These are phyloP conservation scores for Pedionomus torquatus DNA, from an alignment of 2,113 vertebrate species.

Conservation along the genomic window DNA sequence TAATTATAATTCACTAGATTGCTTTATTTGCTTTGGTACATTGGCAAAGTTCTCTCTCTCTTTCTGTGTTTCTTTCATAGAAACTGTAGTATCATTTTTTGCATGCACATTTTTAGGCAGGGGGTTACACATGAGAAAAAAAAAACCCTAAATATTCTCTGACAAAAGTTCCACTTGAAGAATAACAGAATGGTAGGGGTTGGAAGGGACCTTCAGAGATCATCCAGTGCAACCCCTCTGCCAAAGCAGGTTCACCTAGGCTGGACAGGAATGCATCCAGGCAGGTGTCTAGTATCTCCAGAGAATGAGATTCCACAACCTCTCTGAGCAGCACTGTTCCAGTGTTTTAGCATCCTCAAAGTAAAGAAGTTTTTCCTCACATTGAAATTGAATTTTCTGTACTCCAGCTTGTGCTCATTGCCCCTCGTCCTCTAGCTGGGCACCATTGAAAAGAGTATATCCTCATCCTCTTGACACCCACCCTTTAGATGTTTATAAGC, in stretches of 20 bases:
- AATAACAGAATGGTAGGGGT: neutral
- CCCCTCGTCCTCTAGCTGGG: neutral
- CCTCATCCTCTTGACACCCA: neutral
- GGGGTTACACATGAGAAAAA: neutral
- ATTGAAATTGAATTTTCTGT: neutral
- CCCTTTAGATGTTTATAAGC: neutral
- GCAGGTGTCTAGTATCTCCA: neutral
- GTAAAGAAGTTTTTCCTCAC: neutral
- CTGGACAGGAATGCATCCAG: neutral
- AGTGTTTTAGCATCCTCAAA: neutral
- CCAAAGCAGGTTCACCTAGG: neutral
- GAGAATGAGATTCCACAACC: neutral
- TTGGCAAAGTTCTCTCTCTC: neutral
- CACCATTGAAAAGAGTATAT: neutral
- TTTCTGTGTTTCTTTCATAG: neutral
- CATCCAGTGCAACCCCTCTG: neutral
- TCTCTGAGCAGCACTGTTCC: neutral
- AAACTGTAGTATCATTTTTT: neutral
- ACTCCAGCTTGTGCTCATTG: neutral
- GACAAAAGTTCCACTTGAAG: neutral
- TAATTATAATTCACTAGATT: conserved; percentile 30
- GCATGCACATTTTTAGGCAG: neutral
- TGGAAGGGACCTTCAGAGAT: neutral
- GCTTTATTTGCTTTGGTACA: conserved; percentile 2
- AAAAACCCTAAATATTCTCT: neutral